Conservation (phyloP, 2,113 vertebrate species). For the Toxostoma redivivum region DNA sequence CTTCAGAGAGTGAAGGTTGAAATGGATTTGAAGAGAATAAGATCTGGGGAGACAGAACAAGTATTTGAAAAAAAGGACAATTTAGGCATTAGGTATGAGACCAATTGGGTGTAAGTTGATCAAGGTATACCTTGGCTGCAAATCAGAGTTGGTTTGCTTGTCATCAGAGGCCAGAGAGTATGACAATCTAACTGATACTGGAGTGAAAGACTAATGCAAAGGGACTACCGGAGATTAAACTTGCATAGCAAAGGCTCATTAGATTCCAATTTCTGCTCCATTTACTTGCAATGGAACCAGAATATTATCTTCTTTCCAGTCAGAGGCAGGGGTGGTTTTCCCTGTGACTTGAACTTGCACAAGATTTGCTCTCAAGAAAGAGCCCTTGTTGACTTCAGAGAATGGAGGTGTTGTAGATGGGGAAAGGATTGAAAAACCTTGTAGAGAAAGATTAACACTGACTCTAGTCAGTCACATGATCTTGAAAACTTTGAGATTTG, state of each 20-base stretch:
- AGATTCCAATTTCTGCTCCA: background rate
- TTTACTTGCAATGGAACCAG: background rate
- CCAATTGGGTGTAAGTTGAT: background rate
- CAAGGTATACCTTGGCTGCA: background rate
- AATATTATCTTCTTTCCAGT: background rate
- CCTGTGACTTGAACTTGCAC: background rate
- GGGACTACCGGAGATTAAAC: background rate
- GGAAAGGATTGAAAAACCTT: background rate
- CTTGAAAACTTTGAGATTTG: background rate
- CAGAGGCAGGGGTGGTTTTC: background rate
- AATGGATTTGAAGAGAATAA: background rate
- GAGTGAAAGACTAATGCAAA: background rate
- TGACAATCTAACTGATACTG: background rate
- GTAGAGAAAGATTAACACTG: background rate
- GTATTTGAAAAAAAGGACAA: background rate
- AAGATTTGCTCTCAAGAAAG: background rate
- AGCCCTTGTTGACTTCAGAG: background rate
- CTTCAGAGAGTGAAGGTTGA: background rate
- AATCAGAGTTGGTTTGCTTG: background rate
- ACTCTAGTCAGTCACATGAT: background rate
- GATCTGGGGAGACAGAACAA: background rate
- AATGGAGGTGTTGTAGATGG: background rate
- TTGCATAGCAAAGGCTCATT: background rate
- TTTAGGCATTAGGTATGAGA: background rate
- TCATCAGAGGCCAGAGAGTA: background rate